phyloP scores from a whole-genome alignment of 1,140 invertebrate species.

The Psilanteris sp. region DNA sequence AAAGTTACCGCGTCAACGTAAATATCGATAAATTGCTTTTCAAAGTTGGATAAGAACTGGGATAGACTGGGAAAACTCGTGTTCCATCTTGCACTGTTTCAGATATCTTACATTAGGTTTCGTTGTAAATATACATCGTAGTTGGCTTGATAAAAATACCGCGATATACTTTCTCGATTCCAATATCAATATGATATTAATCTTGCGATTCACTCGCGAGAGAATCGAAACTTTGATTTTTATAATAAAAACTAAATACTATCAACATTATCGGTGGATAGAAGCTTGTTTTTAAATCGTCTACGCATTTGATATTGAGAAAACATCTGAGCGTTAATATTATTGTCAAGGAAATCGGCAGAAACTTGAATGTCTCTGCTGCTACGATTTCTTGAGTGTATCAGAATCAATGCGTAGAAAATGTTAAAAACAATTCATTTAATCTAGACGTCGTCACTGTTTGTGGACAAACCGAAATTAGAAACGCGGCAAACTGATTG shows the following conservation, averaged over 20 bases:
- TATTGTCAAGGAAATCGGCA: no score
- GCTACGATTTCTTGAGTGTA: background rate
- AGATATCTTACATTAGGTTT: constrained; percentile 47
- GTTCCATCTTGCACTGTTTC: constrained; percentile 41
- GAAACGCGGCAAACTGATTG: no score
- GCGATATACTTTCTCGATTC: constrained; percentile 53
- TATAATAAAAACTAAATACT: constrained; percentile 46
- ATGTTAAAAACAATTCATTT: constrained; percentile 47
- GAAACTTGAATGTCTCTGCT: no score
- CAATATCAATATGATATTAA: constrained; percentile 60
- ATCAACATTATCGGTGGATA: constrained; percentile 34
- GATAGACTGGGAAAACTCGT: background rate
- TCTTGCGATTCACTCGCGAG: constrained; percentile 43
- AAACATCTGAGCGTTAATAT: no score
- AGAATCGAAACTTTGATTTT: constrained; percentile 47
- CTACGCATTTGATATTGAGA: constrained; percentile 23
- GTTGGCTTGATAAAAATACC: constrained; percentile 58
- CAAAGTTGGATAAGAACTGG: background rate
- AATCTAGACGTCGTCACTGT: constrained; percentile 24
- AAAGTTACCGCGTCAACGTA: constrained; percentile 30
- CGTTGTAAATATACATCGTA: constrained; percentile 49
- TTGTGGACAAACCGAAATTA: constrained; percentile 8
- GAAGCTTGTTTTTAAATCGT: constrained; percentile 38
- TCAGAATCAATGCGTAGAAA: constrained; percentile 18
- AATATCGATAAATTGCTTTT: constrained; percentile 19